Evolutionary conservation across 2,888 invertebrate species (phyloP), one percentile per base, ranked within the genome.

Genomic region (Pteria penguin): DNA sequence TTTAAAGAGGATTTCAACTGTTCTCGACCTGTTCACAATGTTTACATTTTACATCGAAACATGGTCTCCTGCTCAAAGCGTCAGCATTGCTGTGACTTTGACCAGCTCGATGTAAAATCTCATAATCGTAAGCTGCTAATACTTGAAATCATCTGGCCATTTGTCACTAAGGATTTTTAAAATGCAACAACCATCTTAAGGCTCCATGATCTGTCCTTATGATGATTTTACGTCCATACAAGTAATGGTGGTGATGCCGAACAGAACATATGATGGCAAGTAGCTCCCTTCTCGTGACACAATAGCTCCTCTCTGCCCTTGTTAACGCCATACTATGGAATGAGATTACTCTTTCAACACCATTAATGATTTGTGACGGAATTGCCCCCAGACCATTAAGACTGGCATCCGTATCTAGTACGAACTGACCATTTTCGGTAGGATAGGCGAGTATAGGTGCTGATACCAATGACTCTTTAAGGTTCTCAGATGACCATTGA

Each of bases 391-490:
- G 36, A 11, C 72, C 77, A 18, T 54, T 29, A 26, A 57, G 26
- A 24, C 61, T n/a, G n/a, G n/a, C n/a, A n/a, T n/a, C n/a, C n/a
- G n/a, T n/a, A n/a, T n/a, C 76, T 1, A 79, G 72, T 14, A 82
- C 72, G 0, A 65, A 71, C 61, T 14, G 22, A n/a, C 45, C 75
- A 31, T 65, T 61, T 45, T 66, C 57, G 18, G 71, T 36, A 0
- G 82, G 81, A 72, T 78, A 77, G 1, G 73, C 80, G 75, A 82
- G 68, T n/a, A n/a, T n/a, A n/a, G n/a, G n/a, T n/a, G n/a, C n/a
- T n/a, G n/a, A n/a, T n/a, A n/a, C n/a, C n/a, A n/a, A n/a, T n/a
- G 29, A 22, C 31, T 62, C 8, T 31, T 76, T 79, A 11, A 82
- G 27, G 0, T 26, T 60, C 27, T 75, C n/a, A 68, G 81, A 82